phyloP scores from a whole-genome alignment of 2,797 vertebrate species.

The Schizopygopsis pylzovi region DNA sequence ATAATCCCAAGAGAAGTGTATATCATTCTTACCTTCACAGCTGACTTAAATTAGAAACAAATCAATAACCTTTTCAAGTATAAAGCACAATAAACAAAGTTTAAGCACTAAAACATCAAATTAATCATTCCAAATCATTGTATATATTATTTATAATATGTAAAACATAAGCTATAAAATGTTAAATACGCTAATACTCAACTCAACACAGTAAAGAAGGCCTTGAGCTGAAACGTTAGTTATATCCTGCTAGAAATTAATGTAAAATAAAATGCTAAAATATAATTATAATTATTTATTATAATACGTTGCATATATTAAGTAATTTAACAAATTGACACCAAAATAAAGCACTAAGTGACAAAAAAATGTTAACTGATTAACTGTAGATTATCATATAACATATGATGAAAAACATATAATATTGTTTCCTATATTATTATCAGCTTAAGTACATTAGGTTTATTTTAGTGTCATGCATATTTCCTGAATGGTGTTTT shows the following conservation, averaged over 20 bases:
- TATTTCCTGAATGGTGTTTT: not conserved
- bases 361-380: not conserved
- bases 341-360: not conserved
- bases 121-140: not conserved
- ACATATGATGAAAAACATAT: too few relatives aligned
- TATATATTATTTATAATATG: not conserved
- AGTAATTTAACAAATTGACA: not conserved
- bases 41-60: slow-evolving; percentile 7
- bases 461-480: not conserved
- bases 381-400: not conserved
- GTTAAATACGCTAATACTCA: not conserved
- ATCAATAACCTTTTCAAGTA: not conserved
- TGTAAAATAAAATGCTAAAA: too few relatives aligned
- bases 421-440: not conserved
- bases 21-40: slow-evolving; percentile 1
- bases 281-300: not conserved
- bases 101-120: not conserved
- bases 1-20: slow-evolving; percentile 21
- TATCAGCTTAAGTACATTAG: not conserved
- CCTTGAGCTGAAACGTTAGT: not conserved
- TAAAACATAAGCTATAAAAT: not conserved
- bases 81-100: not conserved
- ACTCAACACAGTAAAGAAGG: not conserved
- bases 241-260: not conserved
- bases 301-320: not conserved